These are phyloP conservation scores for Nemapogon koenigi DNA, from an alignment of 2,888 invertebrate species.

Conservation along the genomic window DNA sequence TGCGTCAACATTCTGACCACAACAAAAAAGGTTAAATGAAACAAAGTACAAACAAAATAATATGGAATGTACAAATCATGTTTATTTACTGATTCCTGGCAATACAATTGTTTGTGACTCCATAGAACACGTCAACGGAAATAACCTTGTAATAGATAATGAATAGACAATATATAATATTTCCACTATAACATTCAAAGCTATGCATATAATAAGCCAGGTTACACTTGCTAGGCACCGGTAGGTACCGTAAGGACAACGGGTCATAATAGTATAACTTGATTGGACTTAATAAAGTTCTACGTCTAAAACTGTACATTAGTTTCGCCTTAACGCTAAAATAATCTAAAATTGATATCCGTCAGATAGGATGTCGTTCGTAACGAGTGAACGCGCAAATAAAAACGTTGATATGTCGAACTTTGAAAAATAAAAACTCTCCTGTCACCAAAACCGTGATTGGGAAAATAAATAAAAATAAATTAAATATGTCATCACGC, in stretches of 20 bases:
- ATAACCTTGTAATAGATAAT: no score
- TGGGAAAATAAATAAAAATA: slow-evolving; percentile 31
- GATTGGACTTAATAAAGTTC: slow-evolving; percentile 64
- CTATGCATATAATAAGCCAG: slow-evolving; percentile 50
- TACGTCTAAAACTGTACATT: slow-evolving; percentile 68
- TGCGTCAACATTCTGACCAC: slow-evolving; percentile 36
- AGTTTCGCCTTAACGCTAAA: slow-evolving; percentile 67
- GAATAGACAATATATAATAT: slow-evolving; percentile 44
- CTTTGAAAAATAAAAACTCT: slow-evolving; percentile 34
- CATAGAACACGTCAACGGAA: no score
- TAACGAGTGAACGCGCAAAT: slow-evolving; percentile 50
- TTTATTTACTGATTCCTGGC: slow-evolving; percentile 72
- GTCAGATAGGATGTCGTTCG: slow-evolving; percentile 41
- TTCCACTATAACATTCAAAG: slow-evolving; percentile 55
- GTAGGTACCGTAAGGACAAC: slow-evolving; percentile 40
- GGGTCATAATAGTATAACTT: slow-evolving; percentile 57
- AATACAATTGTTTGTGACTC: slow-evolving; percentile 58
- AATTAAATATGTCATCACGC: slow-evolving; percentile 49
- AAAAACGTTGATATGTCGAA: slow-evolving; percentile 49
- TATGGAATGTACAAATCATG: slow-evolving; percentile 85
- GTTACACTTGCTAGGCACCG: no score
- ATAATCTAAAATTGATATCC: slow-evolving; percentile 62
- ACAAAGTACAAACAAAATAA: slow-evolving; percentile 72
- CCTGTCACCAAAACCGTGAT: slow-evolving; percentile 42
- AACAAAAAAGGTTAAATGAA: no score